These are phyloP conservation scores for Hemistola chrysoprasaria DNA, from an alignment of 2,888 invertebrate species.

Conservation along the genomic window DNA sequence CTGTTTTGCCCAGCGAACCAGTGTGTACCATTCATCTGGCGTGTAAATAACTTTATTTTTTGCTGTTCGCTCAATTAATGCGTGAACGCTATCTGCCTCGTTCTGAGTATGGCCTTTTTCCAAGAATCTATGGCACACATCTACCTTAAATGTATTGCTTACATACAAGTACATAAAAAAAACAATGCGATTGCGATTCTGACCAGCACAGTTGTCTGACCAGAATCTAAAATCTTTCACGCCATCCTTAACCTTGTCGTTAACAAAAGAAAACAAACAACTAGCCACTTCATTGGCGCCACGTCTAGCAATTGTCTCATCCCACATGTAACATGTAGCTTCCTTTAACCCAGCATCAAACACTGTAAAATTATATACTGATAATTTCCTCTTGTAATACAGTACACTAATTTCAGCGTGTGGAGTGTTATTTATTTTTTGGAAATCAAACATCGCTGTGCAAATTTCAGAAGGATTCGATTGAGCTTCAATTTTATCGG, in stretches of 20 bases:
- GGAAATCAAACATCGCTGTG: no score
- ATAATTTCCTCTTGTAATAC: not conserved
- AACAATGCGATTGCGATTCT: not conserved
- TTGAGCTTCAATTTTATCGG: not conserved
- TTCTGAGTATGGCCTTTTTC: no score
- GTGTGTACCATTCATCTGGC: conserved; percentile 4
- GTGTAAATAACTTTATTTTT: conserved; percentile 8
- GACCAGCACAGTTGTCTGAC: not conserved
- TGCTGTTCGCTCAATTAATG: conserved; percentile 2
- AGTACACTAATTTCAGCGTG: no score
- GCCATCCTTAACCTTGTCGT: not conserved
- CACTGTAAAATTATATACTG: not conserved
- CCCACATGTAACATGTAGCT: not conserved
- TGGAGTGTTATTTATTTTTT: no score
- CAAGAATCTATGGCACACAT: conserved; percentile 1
- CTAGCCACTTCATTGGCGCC: not conserved
- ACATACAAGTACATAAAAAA: not conserved
- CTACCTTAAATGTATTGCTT: not conserved
- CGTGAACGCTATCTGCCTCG: conserved; percentile 6
- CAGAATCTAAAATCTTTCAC: not conserved
- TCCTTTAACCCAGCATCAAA: not conserved
- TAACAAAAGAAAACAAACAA: not conserved
- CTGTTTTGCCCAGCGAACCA: conserved; percentile 4
- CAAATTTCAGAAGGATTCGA: no score
- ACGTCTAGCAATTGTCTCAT: not conserved